Evolutionary conservation across 2,113 vertebrate genomes (phyloP), one percentile per base, ranked within the genome.

Genomic region (Marmota flaviventris): DNA sequence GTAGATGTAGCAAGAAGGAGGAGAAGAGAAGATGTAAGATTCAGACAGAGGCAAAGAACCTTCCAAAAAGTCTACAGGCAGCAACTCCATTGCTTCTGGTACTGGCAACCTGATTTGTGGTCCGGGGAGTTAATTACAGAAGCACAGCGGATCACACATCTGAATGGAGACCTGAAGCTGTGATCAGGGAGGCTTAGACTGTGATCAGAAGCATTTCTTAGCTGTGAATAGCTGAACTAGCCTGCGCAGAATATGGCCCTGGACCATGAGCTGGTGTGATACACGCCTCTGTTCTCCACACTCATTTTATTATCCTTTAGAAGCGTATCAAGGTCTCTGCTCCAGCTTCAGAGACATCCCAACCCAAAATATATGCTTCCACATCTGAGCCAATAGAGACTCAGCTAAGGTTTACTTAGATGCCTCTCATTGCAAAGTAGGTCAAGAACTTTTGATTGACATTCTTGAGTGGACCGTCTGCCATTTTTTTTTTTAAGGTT

Each of bases 391-490:
- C 88, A 42, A 22, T 5, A 37, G 51, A 89, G 45, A 45, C 22
- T 8, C 88, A 73, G 11, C 61, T 17, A 63, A 94, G 32, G 25
- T 70, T 86, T 63, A 82, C 72, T 73, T n/a, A 84, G 39, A 94
- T 39, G 42, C 27, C 67, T 96, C 65, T 81, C 75, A 39, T 85
- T 85, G 76, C 89, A 45, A 81, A 95, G 51, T 42, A 75, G 53
- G 77, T 65, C 85, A 92, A 58, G 51, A 76, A 34, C 67, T 69
- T 53, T 73, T 6, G 27, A 91, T 32, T 65, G 79, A 86, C n/a
- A 76, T 83, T 70, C 34, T 88, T 48, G 4, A 78, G 63, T n/a
- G 22, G 42, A 58, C 78, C 42, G 4, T 5, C 22, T 77, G 25
- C 34, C 18, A 51, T 34, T 85, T 83, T 69, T 79, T 53, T 72